These are phyloP conservation scores for Automeris io DNA, from an alignment of 2,888 invertebrate genomes.

Conservation along the genomic window DNA sequence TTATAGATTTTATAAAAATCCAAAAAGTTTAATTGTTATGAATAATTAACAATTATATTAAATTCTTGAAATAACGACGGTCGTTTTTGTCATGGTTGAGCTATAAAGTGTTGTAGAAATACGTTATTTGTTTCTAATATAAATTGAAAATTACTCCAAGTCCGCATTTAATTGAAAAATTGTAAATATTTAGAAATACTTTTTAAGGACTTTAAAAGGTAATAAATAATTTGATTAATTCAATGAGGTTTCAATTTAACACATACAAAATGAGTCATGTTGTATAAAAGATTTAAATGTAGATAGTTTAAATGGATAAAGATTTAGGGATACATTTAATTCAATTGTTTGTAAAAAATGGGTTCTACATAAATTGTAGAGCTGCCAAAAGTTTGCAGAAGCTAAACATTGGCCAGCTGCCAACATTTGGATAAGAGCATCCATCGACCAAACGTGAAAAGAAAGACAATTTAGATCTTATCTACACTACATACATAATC, in stretches of 20 bases:
- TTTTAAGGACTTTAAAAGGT: too few species aligned
- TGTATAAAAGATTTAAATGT: neutral
- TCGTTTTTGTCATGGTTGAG: too few species aligned
- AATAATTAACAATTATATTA: neutral
- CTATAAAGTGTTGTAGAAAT: too few species aligned
- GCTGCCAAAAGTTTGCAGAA: conserved; percentile 28
- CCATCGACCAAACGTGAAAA: conserved; percentile 2
- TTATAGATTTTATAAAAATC: conserved; percentile 7
- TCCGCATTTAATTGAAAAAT: too few species aligned
- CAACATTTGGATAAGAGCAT: conserved; percentile 11
- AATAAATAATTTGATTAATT: too few species aligned
- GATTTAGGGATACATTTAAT: conserved; percentile 9
- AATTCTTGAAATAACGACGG: too few species aligned
- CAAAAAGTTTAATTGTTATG: neutral
- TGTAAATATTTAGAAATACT: too few species aligned
- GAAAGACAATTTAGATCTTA: conserved; percentile 3
- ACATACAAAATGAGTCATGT: neutral
- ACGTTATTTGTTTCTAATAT: too few species aligned
- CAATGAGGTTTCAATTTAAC: too few species aligned
- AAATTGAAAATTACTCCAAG: too few species aligned
- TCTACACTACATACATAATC: too few species aligned
- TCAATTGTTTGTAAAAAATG: conserved; percentile 17
- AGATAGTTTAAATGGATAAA: conserved; percentile 1
- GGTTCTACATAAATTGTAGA: conserved; percentile 24
- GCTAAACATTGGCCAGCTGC: conserved; percentile 21